Evolutionary conservation across 2,888 invertebrate genomes (phyloP).

Genomic region (Candidula unifasciata): DNA sequence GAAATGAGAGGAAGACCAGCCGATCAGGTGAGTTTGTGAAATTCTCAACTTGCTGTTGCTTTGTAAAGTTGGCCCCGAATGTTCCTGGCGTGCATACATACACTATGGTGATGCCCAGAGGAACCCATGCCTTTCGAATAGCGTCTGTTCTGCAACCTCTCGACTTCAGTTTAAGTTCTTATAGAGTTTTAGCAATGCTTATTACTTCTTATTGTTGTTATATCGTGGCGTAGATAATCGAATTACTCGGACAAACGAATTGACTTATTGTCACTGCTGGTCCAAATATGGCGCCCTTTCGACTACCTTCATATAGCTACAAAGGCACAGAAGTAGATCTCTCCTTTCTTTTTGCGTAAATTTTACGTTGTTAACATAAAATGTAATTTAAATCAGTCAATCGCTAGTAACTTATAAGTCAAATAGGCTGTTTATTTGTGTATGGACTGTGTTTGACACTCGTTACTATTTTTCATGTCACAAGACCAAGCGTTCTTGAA

Average conservation of each 20-base stretch:
- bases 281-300: slow-evolving; percentile 62
- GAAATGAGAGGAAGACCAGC: slow-evolving; percentile 94
- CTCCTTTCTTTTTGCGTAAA: background rate
- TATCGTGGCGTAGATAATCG: background rate
- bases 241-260: background rate
- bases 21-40: slow-evolving; percentile 86
- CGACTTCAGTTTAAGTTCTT: background rate
- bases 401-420: too few relatives aligned
- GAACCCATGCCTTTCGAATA: slow-evolving; percentile 2
- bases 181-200: background rate
- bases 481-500: slow-evolving; percentile 13
- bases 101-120: slow-evolving; percentile 12
- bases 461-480: too few relatives aligned
- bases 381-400: too few relatives aligned
- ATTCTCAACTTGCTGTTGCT: slow-evolving; percentile 48
- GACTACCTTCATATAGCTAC: slow-evolving; percentile 35
- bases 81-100: slow-evolving; percentile 39
- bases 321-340: background rate
- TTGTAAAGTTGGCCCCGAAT: slow-evolving; percentile 37
- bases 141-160: background rate
- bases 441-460: too few relatives aligned
- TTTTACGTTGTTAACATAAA: slow-evolving; percentile 1
- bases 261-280: slow-evolving; percentile 37
- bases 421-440: too few relatives aligned
- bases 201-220: background rate